Conservation (phyloP, 53 echinoderm and acorn worm species). For the Paracentrotus lividus region DNA sequence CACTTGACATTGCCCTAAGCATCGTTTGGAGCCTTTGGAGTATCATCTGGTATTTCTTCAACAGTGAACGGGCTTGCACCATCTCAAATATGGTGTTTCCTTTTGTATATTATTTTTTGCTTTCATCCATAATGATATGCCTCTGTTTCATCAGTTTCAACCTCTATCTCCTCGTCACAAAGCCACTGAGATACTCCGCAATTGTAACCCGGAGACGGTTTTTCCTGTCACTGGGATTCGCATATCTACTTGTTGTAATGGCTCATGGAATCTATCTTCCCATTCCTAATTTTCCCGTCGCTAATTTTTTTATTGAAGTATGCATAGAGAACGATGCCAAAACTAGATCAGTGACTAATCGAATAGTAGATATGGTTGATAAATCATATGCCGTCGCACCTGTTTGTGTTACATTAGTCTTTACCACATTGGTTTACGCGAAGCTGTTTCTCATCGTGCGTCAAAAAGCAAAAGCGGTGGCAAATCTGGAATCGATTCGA, state of each 20-base stretch:
- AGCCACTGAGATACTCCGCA: neutral
- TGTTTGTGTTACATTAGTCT: neutral
- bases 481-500: neutral
- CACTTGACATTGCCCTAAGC: neutral
- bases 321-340: neutral
- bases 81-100: neutral
- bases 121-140: neutral
- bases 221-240: neutral
- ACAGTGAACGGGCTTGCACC: neutral
- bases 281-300: neutral
- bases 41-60: neutral
- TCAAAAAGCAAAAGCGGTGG: neutral
- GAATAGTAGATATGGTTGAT: no score
- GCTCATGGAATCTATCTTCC: neutral
- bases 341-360: no score
- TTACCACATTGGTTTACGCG: neutral
- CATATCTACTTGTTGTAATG: neutral
- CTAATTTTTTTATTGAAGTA: neutral
- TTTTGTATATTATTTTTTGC: neutral
- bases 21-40: neutral
- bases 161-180: constrained; percentile 4
- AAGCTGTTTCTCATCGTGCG: neutral
- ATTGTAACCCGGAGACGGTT: neutral
- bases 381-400: neutral
- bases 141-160: neutral